These are phyloP conservation scores for Genyomyrus donnyi DNA, from an alignment of 2,113 vertebrate genomes.

Conservation along the genomic window DNA sequence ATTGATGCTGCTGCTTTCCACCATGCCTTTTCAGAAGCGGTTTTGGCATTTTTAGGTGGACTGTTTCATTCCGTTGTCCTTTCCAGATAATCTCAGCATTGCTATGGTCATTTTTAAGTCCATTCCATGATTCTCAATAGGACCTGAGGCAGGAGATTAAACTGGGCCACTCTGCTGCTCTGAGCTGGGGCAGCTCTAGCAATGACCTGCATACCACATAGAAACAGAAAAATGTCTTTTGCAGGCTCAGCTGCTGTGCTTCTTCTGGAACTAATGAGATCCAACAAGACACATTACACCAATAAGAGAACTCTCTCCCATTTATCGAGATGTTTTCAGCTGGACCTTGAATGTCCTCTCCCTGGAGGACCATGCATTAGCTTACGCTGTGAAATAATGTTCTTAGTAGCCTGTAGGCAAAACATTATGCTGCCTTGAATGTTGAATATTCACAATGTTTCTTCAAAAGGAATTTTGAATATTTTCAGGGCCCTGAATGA, in stretches of 20 bases:
- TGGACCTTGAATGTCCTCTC: not conserved
- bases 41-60: not conserved
- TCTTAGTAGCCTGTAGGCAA: not conserved
- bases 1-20: not conserved
- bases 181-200: not conserved
- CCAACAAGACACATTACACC: not conserved
- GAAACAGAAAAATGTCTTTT: not conserved
- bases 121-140: not conserved
- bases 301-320: not conserved
- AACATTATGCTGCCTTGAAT: not conserved
- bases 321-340: not conserved
- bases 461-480: constrained; percentile 6
- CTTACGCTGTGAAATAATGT: not conserved
- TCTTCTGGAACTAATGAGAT: not conserved
- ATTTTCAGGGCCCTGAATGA: not conserved
- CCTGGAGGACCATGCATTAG: not conserved
- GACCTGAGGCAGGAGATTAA: not conserved
- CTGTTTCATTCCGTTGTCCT: not conserved
- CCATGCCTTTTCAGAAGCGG: not conserved
- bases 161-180: not conserved
- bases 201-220: not conserved
- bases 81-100: not conserved
- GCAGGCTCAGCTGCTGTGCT: not conserved
- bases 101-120: not conserved
- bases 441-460: not conserved